Evolutionary conservation across 2,113 vertebrate species (phyloP).

Genomic region (Notarius lentiginosus): DNA sequence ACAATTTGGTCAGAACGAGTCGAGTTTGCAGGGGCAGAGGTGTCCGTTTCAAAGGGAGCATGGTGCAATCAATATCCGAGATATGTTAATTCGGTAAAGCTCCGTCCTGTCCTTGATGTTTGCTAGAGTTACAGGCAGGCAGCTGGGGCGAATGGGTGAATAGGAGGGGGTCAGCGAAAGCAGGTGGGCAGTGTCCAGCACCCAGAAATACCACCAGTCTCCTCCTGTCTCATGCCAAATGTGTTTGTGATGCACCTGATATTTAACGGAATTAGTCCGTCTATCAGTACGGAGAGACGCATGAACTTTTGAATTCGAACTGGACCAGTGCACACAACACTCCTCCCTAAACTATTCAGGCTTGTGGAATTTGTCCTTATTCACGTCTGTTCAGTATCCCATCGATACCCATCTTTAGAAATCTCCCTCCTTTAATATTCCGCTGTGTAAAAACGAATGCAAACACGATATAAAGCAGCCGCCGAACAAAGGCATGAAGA

Average conservation of each 20-base stretch:
- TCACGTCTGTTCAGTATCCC: slow-evolving; percentile 9
- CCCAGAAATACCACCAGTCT: slow-evolving; percentile 30
- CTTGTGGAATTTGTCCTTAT: background rate
- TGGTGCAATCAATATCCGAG: slow-evolving; percentile 77
- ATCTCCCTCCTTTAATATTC: slow-evolving; percentile 25
- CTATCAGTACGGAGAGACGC: too few species aligned
- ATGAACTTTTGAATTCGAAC: background rate
- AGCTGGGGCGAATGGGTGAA: slow-evolving; percentile 71
- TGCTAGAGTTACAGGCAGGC: slow-evolving; percentile 81
- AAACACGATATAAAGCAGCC: slow-evolving; percentile 47
- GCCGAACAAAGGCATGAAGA: slow-evolving; percentile 29
- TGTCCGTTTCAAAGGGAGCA: slow-evolving; percentile 81
- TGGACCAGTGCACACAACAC: background rate
- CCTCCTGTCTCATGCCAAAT: slow-evolving; percentile 15
- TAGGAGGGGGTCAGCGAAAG: slow-evolving; percentile 65
- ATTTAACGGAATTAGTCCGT: background rate
- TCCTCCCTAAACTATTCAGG: background rate
- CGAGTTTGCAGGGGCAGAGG: slow-evolving; percentile 64
- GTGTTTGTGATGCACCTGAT: slow-evolving; percentile 26
- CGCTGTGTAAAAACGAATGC: slow-evolving; percentile 38
- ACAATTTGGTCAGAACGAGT: slow-evolving; percentile 64
- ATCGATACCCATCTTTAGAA: slow-evolving; percentile 24
- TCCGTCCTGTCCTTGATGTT: slow-evolving; percentile 80
- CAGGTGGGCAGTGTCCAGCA: slow-evolving; percentile 44
- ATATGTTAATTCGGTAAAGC: slow-evolving; percentile 83